These are phyloP conservation scores for Drosophila burlai DNA, from an alignment of 1,140 invertebrate genomes.

Conservation along the genomic window DNA sequence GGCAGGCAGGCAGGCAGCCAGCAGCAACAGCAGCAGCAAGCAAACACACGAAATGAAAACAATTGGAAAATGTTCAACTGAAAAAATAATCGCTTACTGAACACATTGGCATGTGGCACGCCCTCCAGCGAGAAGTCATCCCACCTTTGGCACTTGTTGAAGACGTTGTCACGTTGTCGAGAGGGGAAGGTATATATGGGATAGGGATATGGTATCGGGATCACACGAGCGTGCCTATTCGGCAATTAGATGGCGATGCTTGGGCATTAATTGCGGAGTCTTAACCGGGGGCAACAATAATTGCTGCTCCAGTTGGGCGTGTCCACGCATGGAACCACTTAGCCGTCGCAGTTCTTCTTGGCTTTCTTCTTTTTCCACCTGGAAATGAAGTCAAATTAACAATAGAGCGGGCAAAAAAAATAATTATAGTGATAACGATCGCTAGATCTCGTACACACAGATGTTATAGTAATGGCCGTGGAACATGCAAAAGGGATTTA, in stretches of 20 bases:
- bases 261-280: slow-evolving; percentile 47
- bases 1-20: slow-evolving; percentile 31
- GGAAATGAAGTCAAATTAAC: slow-evolving; percentile 61
- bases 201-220: slow-evolving; percentile 13
- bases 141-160: slow-evolving; percentile 61
- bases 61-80: slow-evolving; percentile 73
- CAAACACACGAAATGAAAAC: slow-evolving; percentile 62
- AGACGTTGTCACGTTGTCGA: slow-evolving; percentile 22
- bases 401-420: slow-evolving; percentile 35
- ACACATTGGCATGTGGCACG: slow-evolving; percentile 64
- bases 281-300: slow-evolving; percentile 24
- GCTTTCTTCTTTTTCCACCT: slow-evolving; percentile 21
- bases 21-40: slow-evolving; percentile 11
- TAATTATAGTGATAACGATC: slow-evolving; percentile 74
- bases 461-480: slow-evolving; percentile 44
- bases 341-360: slow-evolving; percentile 36
- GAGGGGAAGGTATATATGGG: background rate
- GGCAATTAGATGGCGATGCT: slow-evolving; percentile 57
- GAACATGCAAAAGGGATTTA: slow-evolving; percentile 52
- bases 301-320: slow-evolving; percentile 52
- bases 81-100: slow-evolving; percentile 84
- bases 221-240: slow-evolving; percentile 69
- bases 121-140: slow-evolving; percentile 44
- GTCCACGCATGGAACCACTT: slow-evolving; percentile 66
- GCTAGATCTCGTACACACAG: slow-evolving; percentile 34